Evolutionary conservation across 1,140 invertebrate species (phyloP).

Genomic region (Rhagoletis pomonella): DNA sequence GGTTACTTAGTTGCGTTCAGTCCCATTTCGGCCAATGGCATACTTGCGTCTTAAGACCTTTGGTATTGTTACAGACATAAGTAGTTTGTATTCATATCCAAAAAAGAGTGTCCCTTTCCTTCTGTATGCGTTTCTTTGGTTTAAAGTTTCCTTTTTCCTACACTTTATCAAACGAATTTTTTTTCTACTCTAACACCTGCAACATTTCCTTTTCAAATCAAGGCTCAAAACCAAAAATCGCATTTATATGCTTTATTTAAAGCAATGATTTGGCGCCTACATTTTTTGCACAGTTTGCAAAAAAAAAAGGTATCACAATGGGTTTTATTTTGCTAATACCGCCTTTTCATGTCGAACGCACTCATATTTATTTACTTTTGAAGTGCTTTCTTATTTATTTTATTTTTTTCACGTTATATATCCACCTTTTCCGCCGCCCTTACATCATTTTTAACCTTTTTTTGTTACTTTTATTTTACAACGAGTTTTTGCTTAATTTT

Average conservation of each 20-base stretch:
- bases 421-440: not conserved
- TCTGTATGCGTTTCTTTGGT: not conserved
- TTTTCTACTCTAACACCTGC: not conserved
- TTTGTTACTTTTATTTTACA: not conserved
- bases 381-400: not conserved
- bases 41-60: not conserved
- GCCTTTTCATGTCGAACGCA: not conserved
- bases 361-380: not conserved
- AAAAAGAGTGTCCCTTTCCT: no score
- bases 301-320: not conserved
- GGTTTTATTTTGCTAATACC: not conserved
- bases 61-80: not conserved
- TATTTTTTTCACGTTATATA: not conserved
- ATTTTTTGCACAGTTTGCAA: not conserved
- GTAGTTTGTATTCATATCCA: no score
- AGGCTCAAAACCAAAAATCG: not conserved
- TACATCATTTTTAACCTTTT: not conserved
- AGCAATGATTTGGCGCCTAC: not conserved
- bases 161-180: not conserved
- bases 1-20: no score
- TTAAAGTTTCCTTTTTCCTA: not conserved
- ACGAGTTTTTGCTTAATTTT: not conserved
- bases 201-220: constrained; percentile 32
- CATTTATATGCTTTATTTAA: not conserved
- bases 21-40: not conserved